Percentiles rank a stretch among this genome's conserved stretches.
These are phyloP conservation scores for Astyanax mexicanus DNA, from an alignment of 2,797 vertebrate species.

Conservation along the genomic window DNA sequence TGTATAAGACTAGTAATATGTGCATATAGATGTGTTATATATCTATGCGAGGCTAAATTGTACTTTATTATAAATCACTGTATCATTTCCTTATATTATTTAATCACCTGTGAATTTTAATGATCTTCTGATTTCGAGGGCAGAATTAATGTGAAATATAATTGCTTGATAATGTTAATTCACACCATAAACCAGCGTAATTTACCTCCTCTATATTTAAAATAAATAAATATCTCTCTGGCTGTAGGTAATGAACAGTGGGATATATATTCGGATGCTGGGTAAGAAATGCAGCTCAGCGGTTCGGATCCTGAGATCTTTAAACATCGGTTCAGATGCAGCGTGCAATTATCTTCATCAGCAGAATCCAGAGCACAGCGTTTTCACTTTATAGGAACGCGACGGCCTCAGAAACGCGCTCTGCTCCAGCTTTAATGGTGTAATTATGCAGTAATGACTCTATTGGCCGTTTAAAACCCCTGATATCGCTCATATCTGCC, in stretches of 20 bases:
- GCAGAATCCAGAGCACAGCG: constrained; percentile 17
- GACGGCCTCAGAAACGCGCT: constrained; percentile 10
- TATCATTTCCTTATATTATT: neutral
- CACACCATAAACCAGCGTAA: constrained; percentile 20
- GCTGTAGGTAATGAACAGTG: constrained; percentile 20
- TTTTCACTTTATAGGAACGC: constrained; percentile 37
- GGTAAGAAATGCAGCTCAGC: constrained; percentile 14
- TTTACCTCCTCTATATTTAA: constrained; percentile 16
- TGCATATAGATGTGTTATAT: no score
- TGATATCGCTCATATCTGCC: neutral
- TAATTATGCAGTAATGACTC: constrained; percentile 47
- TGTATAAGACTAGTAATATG: no score
- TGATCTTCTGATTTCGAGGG: constrained; percentile 1
- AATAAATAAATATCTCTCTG: neutral
- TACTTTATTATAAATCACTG: no score
- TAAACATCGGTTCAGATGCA: constrained; percentile 24
- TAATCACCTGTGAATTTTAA: constrained; percentile 17
- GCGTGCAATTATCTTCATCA: constrained; percentile 29
- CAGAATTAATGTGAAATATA: constrained; percentile 9
- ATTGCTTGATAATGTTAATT: constrained; percentile 24
- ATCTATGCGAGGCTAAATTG: no score
- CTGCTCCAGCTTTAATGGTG: constrained; percentile 34
- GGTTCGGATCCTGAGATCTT: constrained; percentile 26
- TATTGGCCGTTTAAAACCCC: constrained; percentile 39
- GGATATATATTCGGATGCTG: constrained; percentile 29